Conservation (phyloP, 1,140 invertebrate genomes). For the Sipha flava region DNA sequence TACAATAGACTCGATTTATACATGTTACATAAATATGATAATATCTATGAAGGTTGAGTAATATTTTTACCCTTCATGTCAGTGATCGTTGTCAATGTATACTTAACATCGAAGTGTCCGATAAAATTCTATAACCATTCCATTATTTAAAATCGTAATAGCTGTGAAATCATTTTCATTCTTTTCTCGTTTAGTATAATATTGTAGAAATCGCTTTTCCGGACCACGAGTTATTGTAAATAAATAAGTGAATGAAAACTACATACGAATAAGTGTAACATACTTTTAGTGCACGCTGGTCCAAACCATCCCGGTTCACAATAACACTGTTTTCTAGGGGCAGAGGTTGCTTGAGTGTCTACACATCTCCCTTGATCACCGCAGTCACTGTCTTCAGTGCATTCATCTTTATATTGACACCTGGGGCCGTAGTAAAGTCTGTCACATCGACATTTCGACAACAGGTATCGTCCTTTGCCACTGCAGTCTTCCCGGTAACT, state of each 20-base stretch:
- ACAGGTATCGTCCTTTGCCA: conserved; percentile 65
- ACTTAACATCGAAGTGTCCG: neutral
- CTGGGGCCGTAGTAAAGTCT: conserved; percentile 66
- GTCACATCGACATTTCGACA: conserved; percentile 72
- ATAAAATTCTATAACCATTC: neutral
- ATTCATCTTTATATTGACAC: conserved; percentile 81
- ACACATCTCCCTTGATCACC: conserved; percentile 74
- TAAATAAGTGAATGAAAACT: too few relatives aligned
- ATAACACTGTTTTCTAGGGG: conserved; percentile 77
- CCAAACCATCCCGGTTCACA: conserved; percentile 81
- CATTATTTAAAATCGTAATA: neutral
- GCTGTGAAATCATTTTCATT: neutral
- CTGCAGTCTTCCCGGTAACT: conserved; percentile 72
- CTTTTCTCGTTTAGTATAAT: too few relatives aligned
- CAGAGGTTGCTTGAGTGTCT: conserved; percentile 64
- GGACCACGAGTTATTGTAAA: too few relatives aligned
- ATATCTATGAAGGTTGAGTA: neutral
- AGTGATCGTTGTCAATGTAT: too few relatives aligned
- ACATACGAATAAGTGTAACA: conserved; percentile 41
- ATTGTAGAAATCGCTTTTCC: neutral
- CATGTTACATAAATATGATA: neutral
- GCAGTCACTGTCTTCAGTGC: conserved; percentile 71
- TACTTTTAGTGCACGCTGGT: conserved; percentile 64
- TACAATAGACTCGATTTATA: conserved; percentile 1
- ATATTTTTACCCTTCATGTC: neutral